phyloP scores from a whole-genome alignment of 2,113 vertebrate species.

The Pseudonaja textilis region DNA sequence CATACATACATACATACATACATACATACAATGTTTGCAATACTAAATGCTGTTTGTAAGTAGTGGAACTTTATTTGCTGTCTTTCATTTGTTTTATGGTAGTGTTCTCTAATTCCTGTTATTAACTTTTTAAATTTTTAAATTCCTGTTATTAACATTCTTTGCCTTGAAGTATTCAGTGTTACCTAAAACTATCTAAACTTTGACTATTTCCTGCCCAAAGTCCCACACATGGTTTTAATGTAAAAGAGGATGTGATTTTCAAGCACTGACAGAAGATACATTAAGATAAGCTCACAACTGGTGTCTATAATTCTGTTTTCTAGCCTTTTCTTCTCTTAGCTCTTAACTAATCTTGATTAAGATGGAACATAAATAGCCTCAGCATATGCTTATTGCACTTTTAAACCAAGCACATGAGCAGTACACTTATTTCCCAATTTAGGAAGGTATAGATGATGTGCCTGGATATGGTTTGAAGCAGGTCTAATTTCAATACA shows the following conservation, averaged over 20 bases:
- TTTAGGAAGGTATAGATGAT: constrained; percentile 47
- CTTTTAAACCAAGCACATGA: constrained; percentile 38
- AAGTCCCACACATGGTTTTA: not conserved
- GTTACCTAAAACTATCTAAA: not conserved
- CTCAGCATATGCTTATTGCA: constrained; percentile 36
- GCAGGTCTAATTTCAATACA: constrained; percentile 53
- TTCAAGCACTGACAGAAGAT: constrained; percentile 17
- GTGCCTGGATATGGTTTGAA: constrained; percentile 50
- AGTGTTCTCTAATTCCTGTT: not conserved
- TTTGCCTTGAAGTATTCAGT: not conserved
- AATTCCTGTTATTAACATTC: not conserved
- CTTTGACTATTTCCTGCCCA: not conserved
- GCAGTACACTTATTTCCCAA: not conserved
- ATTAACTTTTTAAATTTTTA: not conserved
- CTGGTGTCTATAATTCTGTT: constrained; percentile 19
- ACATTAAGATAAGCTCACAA: constrained; percentile 32
- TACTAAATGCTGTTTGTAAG: not conserved
- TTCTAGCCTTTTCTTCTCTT: constrained; percentile 14
- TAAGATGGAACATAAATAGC: constrained; percentile 43
- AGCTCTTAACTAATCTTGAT: not conserved
- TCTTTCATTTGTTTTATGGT: constrained; percentile 5
- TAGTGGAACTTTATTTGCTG: not conserved
- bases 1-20: too few species aligned
- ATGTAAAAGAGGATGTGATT: not conserved
- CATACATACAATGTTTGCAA: not conserved